These are phyloP conservation scores for Arctia plantaginis DNA, from an alignment of 2,888 invertebrate genomes.

Conservation along the genomic window DNA sequence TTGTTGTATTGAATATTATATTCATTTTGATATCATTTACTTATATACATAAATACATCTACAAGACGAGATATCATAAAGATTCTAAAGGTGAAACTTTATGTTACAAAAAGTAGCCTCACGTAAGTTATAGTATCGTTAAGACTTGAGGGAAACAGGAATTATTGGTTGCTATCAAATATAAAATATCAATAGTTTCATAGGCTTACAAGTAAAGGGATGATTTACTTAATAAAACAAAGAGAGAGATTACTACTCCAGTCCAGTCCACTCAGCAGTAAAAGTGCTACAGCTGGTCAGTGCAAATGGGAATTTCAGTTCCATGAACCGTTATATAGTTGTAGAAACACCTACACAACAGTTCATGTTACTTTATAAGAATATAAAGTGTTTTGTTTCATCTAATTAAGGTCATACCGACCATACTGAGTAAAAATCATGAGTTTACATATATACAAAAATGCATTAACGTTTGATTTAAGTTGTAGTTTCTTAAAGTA, in stretches of 20 bases:
- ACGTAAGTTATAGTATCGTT: not conserved
- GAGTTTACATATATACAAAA: not conserved
- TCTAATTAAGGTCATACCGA: not conserved
- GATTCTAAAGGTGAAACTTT: not conserved
- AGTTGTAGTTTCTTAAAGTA: too few species aligned
- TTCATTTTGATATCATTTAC: constrained; percentile 9
- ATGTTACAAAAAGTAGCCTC: not conserved
- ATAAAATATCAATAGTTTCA: not conserved
- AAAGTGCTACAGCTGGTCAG: too few species aligned
- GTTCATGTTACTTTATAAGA: too few species aligned
- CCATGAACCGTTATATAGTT: too few species aligned
- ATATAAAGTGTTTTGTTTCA: not conserved
- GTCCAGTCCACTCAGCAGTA: too few species aligned
- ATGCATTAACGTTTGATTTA: not conserved
- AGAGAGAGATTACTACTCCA: too few species aligned
- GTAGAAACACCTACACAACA: too few species aligned
- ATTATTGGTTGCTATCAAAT: not conserved
- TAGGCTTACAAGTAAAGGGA: not conserved
- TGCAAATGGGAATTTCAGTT: too few species aligned
- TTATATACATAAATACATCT: not conserved
- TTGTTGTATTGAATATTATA: constrained; percentile 12
- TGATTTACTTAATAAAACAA: not conserved
- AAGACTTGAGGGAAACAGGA: not conserved
- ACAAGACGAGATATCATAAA: not conserved
- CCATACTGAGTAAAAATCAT: too few species aligned